Evolutionary conservation across 2,888 invertebrate genomes (phyloP), one percentile per base, ranked within the genome.

Genomic region (Caenorhabditis plicata): DNA sequence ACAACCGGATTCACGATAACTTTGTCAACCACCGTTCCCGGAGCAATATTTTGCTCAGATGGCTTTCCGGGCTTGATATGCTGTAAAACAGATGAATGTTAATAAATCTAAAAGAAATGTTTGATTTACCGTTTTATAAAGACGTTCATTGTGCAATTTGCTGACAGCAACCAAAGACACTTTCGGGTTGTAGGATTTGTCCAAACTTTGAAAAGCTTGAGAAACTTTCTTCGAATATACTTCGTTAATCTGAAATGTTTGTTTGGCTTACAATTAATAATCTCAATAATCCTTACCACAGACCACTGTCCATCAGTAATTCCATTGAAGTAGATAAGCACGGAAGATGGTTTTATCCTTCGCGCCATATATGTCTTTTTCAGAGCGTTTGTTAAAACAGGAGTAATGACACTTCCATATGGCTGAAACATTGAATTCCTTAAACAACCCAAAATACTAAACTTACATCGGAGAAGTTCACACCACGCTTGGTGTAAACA

Each of bases 1-100:
- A 46, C 5, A 2, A 45, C 36, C 4, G 61, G 49, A 11, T 22
- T 40, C 8, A 64, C 60, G 39, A 68, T 48, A n/a, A 17, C 23
- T 0, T 26, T 2, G 32, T 68, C 64, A 27, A 68, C 41, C 13
- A 62, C 52, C 5, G 61, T 52, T 40, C 68, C 68, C 0, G 64
- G 51, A 8, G 26, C 27, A 8, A 65, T 15, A 43, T 62, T 62
- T 31, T 51, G 38, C 8, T 42, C 32, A 2, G 36, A 11, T 17
- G 53, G 36, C 41, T 68, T 68, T 2, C 2, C 8, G 17, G 19
- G 19, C 4, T 17, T 20, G 5, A 19, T 31, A 4, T 32, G 29
- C 32, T 19, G 22, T 4, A 32, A 32, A 29, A 29, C 13, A 19
- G 8, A 19, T 9, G 20, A 8, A 41, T 4, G 13, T 41, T 25